These are phyloP conservation scores for Trypoxylon attenuatum DNA, from an alignment of 2,888 invertebrate species.

Conservation along the genomic window DNA sequence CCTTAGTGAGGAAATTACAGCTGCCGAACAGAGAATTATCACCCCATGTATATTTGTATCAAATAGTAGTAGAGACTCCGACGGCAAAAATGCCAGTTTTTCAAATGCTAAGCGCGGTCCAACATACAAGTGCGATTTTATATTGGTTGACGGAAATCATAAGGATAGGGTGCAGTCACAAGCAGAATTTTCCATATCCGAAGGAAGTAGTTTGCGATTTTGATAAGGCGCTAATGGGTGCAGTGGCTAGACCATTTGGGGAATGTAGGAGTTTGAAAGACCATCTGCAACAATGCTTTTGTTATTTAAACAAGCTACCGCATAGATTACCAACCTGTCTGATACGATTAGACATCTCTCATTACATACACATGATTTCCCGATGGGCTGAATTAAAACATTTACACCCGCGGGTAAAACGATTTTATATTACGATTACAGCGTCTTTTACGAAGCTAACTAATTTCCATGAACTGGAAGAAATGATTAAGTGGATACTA, in stretches of 20 bases:
- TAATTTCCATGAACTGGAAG: too few relatives aligned
- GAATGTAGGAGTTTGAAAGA: too few relatives aligned
- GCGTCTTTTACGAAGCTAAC: too few relatives aligned
- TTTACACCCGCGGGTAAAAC: too few relatives aligned
- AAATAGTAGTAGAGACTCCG: slow-evolving; percentile 19
- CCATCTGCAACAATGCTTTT: too few relatives aligned
- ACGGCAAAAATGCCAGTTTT: slow-evolving; percentile 28
- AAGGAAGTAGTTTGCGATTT: slow-evolving; percentile 33
- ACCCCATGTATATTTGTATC: slow-evolving; percentile 32
- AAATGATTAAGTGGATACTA: too few relatives aligned
- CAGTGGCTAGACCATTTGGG: slow-evolving; percentile 18
- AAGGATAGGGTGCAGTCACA: slow-evolving; percentile 20
- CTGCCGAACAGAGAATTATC: slow-evolving; percentile 26
- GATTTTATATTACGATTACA: too few relatives aligned
- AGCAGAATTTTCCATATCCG: slow-evolving; percentile 22
- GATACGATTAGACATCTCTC: too few relatives aligned
- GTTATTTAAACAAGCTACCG: too few relatives aligned
- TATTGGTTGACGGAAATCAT: slow-evolving; percentile 28
- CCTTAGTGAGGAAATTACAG: slow-evolving; percentile 20
- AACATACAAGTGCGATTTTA: slow-evolving; percentile 28
- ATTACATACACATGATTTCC: too few relatives aligned
- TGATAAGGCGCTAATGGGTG: slow-evolving; percentile 33
- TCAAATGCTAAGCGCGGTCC: slow-evolving; percentile 26
- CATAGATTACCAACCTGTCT: too few relatives aligned
- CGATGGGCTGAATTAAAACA: too few relatives aligned